phyloP scores from a whole-genome alignment of 1,140 invertebrate genomes.

The Orchestia grillus region DNA sequence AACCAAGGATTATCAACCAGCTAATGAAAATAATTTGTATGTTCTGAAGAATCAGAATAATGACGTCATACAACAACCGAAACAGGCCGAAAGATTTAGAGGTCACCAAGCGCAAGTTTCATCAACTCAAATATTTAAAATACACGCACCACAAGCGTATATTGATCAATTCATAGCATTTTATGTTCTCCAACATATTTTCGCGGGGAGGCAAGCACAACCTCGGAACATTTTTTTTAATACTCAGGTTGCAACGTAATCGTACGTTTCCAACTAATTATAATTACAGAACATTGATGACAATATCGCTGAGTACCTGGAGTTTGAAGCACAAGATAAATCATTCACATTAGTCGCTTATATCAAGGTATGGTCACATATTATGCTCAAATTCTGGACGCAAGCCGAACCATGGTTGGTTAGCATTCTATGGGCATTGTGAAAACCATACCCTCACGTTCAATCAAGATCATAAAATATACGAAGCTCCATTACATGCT shows the following conservation, averaged over 20 bases:
- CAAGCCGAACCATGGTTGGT: background rate
- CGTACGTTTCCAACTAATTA: background rate
- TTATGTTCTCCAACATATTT: background rate
- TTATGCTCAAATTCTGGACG: background rate
- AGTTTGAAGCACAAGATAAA: background rate
- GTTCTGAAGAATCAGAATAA: background rate
- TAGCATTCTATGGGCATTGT: background rate
- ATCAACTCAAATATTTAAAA: background rate
- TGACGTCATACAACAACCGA: background rate
- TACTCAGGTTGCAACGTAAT: background rate
- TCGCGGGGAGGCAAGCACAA: background rate
- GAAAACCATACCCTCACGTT: background rate
- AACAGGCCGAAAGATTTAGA: too few species aligned
- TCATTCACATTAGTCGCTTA: background rate
- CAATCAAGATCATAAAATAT: background rate
- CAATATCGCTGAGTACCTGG: background rate
- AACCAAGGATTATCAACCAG: background rate
- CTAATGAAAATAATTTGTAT: background rate
- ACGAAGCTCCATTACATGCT: background rate
- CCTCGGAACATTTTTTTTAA: background rate
- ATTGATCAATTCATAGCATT: background rate
- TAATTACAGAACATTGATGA: background rate
- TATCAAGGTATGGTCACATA: background rate
- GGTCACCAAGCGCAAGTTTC: background rate
- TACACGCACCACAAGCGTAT: background rate